Base-by-base conservation (phyloP, 1,140 invertebrate genomes). In the Sitodiplosis mosellana region DNA sequence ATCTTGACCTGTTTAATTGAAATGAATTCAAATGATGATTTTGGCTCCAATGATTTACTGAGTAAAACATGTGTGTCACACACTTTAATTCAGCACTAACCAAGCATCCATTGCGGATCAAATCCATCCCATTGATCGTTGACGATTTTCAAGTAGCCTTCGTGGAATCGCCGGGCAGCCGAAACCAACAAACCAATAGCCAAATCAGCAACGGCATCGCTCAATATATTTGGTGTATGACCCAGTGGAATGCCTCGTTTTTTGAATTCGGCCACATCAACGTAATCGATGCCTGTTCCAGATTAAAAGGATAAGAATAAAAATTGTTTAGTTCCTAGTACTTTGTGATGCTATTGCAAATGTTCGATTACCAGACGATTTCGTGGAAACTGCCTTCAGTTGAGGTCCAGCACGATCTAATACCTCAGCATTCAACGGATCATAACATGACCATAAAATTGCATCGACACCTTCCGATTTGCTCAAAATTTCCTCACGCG, bases 311-410 rank as follows among this genome's bases (percentile, higher is more conserved):
- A n/a, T n/a, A n/a, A n/a, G n/a, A n/a, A n/a, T n/a, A n/a, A n/a
- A n/a, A n/a, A n/a, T n/a, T n/a, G n/a, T n/a, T n/a, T n/a, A n/a
- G n/a, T n/a, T n/a, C n/a, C n/a, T n/a, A n/a, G n/a, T n/a, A n/a
- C n/a, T n/a, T n/a, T n/a, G n/a, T n/a, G n/a, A n/a, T n/a, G n/a
- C n/a, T n/a, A n/a, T n/a, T n/a, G n/a, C n/a, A n/a, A n/a, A n/a
- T n/a, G n/a, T n/a, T n/a, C n/a, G n/a, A n/a, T n/a, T n/a, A n/a
- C 88, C 88, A n/a, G 86, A 85, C 0, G 81, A 79, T 81, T 91
- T 87, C 1, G 90, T 91, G 1, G 77, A 76, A 4, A 98, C 71
- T 0, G 87, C 81, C 69, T 88, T 87, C 37, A 97, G 59, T 52
- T 80, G 72, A 2, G 74, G 60, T 37, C 86, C 88, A 71, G 71